Evolutionary conservation across 2,113 vertebrate genomes (phyloP).

Genomic region (Nyctereutes procyonoides): DNA sequence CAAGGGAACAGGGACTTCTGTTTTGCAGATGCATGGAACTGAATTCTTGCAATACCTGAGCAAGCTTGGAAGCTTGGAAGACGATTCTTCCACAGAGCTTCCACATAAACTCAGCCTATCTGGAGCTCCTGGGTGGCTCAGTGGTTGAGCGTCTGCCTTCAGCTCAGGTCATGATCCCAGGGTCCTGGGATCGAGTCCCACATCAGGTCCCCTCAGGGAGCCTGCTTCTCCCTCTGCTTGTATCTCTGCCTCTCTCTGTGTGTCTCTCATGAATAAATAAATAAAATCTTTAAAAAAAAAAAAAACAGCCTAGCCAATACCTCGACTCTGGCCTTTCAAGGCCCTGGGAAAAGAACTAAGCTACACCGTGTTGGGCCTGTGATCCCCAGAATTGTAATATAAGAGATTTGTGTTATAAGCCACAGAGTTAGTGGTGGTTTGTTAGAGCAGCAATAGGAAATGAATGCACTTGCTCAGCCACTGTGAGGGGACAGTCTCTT

Average conservation of each 20-base stretch:
- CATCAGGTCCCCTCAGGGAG: too few relatives aligned
- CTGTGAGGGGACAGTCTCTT: fast-evolving
- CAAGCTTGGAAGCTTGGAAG: neutral
- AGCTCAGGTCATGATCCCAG: too few relatives aligned
- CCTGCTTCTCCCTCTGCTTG: too few relatives aligned
- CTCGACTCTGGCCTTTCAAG: neutral
- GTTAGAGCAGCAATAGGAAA: neutral
- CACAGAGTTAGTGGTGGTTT: neutral
- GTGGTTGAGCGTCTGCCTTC: too few relatives aligned
- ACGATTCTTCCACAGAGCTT: neutral
- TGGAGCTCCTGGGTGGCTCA: too few relatives aligned
- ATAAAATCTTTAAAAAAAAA: too few relatives aligned
- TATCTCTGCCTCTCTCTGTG: too few relatives aligned
- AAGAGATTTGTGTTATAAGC: neutral
- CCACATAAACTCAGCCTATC: too few relatives aligned
- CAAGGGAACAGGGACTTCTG: neutral
- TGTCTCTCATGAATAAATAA: too few relatives aligned
- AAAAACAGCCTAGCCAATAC: neutral
- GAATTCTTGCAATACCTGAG: neutral
- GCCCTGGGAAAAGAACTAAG: neutral
- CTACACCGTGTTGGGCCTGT: neutral
- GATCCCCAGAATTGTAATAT: neutral
- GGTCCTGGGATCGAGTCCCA: too few relatives aligned
- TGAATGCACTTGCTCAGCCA: neutral
- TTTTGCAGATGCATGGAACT: fast-evolving